Evolutionary conservation across 2,113 vertebrate genomes (phyloP), one percentile per base, ranked within the genome.

Genomic region (Athene noctua): DNA sequence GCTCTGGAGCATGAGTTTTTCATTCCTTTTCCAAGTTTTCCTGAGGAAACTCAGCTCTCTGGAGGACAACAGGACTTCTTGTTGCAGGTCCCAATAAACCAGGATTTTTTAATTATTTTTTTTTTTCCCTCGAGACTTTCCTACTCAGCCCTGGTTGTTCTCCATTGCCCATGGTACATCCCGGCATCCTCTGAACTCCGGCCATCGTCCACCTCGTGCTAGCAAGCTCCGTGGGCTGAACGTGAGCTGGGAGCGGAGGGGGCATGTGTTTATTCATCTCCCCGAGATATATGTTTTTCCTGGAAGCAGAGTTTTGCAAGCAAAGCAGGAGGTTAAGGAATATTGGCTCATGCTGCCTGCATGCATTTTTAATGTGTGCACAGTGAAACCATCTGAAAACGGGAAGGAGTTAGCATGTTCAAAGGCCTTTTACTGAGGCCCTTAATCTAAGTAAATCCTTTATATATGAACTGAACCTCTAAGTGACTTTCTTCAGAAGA

Each of bases 361-460:
- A 1, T 96, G 82, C 82, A 92, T 97, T 97, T 97, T 94, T 96
- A 88, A 92, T 96, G 97, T 21, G 79, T 7, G 79, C 83, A 7
- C 90, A 46, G 86, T 4, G 23, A 52, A 94, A 49, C 83, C 86
- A 47, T 90, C 94, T 94, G 94, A 95, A 83, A 81, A 90, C 0
- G 5, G 90, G 94, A 80, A 93, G 79, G 91, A 83, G 55, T 71
- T 70, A 51, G 59, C 12, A 1, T 9, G 49, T 75, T 92, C 94
- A 85, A 81, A 86, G 86, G 26, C 61, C 75, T 92, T 71, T 74
- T 36, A 6, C 61, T 29, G 61, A 58, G 91, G 57, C 47, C 30
- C 47, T 94, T 87, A 80, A 85, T 89, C 70, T 57, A 32, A 88
- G 40, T 13, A 68, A 96, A 82, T 92, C 96, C 88, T 78, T 88